These are phyloP conservation scores for Anodontia alba DNA, from an alignment of 2,888 invertebrate genomes.

Conservation along the genomic window DNA sequence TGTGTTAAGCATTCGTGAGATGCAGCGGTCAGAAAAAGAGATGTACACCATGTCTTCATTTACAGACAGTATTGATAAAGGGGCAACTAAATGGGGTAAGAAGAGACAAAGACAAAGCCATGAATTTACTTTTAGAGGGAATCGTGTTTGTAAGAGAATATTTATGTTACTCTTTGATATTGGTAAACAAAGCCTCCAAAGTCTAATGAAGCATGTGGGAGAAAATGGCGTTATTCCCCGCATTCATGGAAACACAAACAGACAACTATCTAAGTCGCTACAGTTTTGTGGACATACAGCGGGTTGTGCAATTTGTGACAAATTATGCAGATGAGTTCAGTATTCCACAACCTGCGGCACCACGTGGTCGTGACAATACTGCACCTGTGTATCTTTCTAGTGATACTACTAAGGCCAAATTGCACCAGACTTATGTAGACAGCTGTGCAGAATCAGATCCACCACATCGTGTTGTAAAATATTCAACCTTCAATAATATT, in stretches of 20 bases:
- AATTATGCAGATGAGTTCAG: not conserved
- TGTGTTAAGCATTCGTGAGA: too few relatives aligned
- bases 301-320: not conserved
- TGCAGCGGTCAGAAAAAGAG: too few relatives aligned
- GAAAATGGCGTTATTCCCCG: too few relatives aligned
- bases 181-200: too few relatives aligned
- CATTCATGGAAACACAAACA: too few relatives aligned
- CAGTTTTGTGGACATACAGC: not conserved
- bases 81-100: too few relatives aligned
- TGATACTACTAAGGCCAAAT: not conserved
- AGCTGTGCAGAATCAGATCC: not conserved
- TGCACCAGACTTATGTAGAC: not conserved
- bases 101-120: too few relatives aligned
- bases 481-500: slow-evolving; percentile 23
- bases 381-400: not conserved
- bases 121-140: not conserved
- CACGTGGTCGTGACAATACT: not conserved
- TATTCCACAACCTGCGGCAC: slow-evolving; percentile 2
- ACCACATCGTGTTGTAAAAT: not conserved
- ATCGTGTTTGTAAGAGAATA: not conserved
- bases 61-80: too few relatives aligned
- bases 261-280: slow-evolving; percentile 18
- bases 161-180: too few relatives aligned
- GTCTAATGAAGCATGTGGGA: too few relatives aligned
- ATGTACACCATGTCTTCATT: too few relatives aligned